Base-by-base conservation (phyloP, 2,888 invertebrate genomes). In the Hydrotaea diabolus region DNA sequence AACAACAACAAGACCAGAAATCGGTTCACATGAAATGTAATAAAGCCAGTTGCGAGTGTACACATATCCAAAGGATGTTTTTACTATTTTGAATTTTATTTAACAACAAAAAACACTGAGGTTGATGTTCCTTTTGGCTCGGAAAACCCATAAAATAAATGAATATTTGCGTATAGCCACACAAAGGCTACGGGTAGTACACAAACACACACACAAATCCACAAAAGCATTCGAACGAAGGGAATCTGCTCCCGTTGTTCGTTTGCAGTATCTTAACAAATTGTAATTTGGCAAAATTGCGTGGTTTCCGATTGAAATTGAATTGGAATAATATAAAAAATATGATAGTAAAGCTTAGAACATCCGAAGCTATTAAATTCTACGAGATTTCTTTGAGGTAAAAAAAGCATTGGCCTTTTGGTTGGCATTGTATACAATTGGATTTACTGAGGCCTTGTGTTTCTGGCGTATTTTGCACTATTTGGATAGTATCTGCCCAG, bases 151-250 rank as follows among this genome's bases (percentile, higher is more conserved):
- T 59, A 23, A 59, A 59, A 59, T 59, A 59, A 59, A 59, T 59
- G 59, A 59, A 59, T 26, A 26, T 59, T 59, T 59, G 59, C 26
- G 59, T 59, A 26, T 26, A 23, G 59, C 59, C 59, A 26, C 59
- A 59, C 19, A 59, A 59, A 59, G 23, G 59, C 15, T 26, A 59
- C 59, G 59, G 21, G 26, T 59, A 59, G 23, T 59, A 11, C 59
- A 59, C 59, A 59, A 59, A 59, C 26, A 23, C 59, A 59, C 59
- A 11, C 59, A 59, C 59, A 59, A 59, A 59, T 59, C 59, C 59
- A 59, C 59, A 59, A 59, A 59, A 23, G 59, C 26, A 59, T 59
- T 59, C 26, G 15, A 15, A 26, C 59, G 13, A 26, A 59, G 23
- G 59, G 26, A 59, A 59, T 59, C 21, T 59, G 11, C 23, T 11